Conservation (phyloP, 2,113 vertebrate species). For the Himantopus leucocephalus region DNA sequence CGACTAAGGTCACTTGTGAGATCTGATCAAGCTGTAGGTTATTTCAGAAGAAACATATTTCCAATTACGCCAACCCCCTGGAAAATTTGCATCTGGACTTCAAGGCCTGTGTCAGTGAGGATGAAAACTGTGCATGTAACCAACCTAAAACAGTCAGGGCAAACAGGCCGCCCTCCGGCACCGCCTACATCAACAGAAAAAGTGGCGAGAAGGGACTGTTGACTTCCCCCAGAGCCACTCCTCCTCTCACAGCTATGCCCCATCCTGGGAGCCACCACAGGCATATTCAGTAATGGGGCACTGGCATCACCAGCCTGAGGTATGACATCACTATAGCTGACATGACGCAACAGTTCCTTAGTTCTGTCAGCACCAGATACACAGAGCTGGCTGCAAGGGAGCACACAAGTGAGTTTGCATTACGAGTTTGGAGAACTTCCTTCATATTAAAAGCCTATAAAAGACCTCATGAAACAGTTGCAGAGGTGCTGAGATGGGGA, state of each 20-base stretch:
- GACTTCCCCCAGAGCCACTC: background rate
- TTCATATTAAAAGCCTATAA: background rate
- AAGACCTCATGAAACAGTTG: background rate
- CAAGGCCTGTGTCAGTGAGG: background rate
- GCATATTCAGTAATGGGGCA: background rate
- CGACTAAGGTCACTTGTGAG: background rate
- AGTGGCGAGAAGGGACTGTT: background rate
- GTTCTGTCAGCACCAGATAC: background rate
- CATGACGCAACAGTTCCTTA: background rate
- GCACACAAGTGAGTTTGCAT: background rate
- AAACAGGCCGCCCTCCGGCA: background rate
- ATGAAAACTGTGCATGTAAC: background rate
- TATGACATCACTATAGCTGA: background rate
- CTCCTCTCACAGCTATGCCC: too few relatives aligned
- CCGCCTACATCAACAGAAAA: background rate
- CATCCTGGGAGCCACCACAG: background rate
- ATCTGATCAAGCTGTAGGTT: background rate
- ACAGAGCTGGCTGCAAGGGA: background rate
- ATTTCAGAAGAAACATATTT: background rate
- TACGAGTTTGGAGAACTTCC: background rate
- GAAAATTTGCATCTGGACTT: background rate
- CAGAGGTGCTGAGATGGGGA: background rate
- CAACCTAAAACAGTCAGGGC: background rate
- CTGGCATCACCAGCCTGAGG: background rate
- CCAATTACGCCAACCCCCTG: background rate